Evolutionary conservation across 2,888 invertebrate species (phyloP).

Genomic region (Euspilapteryx auroguttella): DNA sequence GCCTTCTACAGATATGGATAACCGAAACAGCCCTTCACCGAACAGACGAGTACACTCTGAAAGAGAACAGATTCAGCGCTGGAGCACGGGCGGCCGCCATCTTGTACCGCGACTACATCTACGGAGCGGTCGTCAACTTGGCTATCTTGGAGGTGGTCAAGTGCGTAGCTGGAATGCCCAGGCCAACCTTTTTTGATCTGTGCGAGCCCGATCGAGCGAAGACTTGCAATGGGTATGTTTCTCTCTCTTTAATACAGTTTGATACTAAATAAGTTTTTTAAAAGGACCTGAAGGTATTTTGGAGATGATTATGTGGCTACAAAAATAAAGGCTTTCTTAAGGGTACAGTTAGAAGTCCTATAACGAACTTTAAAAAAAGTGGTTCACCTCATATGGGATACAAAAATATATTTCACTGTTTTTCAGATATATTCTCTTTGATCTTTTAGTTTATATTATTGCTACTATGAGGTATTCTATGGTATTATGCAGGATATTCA

Average conservation of each 20-base stretch:
- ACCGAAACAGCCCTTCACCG: constrained; percentile 37
- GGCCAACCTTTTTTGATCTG: constrained; percentile 76
- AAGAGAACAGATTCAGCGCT: constrained; percentile 31
- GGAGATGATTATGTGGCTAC: too few relatives aligned
- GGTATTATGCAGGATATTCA: too few relatives aligned
- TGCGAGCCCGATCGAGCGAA: constrained; percentile 68
- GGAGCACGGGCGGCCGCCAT: constrained; percentile 38
- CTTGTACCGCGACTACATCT: constrained; percentile 65
- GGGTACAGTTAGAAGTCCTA: too few relatives aligned
- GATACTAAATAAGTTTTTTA: too few relatives aligned
- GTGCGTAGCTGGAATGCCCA: constrained; percentile 68
- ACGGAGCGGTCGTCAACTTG: constrained; percentile 64
- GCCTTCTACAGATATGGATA: constrained; percentile 49
- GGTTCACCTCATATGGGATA: too few relatives aligned
- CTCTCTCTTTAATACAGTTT: not conserved
- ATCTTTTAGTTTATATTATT: too few relatives aligned
- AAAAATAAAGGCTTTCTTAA: too few relatives aligned
- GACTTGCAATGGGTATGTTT: constrained; percentile 60
- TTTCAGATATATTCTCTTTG: too few relatives aligned
- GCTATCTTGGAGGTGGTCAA: constrained; percentile 67
- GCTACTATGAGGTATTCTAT: too few relatives aligned
- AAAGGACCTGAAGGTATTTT: too few relatives aligned
- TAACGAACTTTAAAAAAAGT: too few relatives aligned
- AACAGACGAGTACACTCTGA: constrained; percentile 40
- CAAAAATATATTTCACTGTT: too few relatives aligned